These are phyloP conservation scores for Calliscelio sp. DNA, from an alignment of 2,888 invertebrate genomes.

Conservation along the genomic window DNA sequence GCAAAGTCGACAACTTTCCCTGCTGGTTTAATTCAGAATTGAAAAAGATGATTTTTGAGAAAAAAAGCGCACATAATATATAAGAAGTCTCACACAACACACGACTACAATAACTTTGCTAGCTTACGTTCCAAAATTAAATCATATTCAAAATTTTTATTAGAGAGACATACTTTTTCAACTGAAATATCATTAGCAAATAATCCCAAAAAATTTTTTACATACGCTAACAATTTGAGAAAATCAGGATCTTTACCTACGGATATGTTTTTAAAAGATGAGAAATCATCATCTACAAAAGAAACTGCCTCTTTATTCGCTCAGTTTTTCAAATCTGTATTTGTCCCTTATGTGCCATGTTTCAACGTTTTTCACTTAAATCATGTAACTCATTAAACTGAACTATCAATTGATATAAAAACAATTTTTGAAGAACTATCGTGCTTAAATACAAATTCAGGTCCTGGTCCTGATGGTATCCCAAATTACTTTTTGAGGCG, in stretches of 20 bases:
- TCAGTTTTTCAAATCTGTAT: not conserved
- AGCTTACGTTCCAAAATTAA: too few species aligned
- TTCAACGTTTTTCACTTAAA: not conserved
- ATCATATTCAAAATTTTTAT: too few species aligned
- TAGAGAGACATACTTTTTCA: too few species aligned
- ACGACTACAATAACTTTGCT: too few species aligned
- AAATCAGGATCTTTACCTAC: too few species aligned
- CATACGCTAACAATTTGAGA: not conserved
- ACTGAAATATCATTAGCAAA: not conserved
- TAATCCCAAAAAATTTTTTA: not conserved
- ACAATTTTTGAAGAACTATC: too few species aligned
- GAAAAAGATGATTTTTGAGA: not conserved
- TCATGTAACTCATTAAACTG: too few species aligned
- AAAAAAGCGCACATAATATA: not conserved
- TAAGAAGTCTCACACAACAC: too few species aligned
- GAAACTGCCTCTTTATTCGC: not conserved
- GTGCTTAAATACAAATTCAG: not conserved
- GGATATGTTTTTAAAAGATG: not conserved
- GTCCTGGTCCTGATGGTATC: not conserved
- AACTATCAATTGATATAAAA: too few species aligned
- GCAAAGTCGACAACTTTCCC: too few species aligned
- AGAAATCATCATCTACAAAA: not conserved
- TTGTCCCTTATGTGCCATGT: not conserved
- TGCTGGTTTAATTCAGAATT: too few species aligned
- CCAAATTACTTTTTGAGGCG: not conserved